phyloP scores from a whole-genome alignment of 2,888 invertebrate species.

The Ophraella communa region DNA sequence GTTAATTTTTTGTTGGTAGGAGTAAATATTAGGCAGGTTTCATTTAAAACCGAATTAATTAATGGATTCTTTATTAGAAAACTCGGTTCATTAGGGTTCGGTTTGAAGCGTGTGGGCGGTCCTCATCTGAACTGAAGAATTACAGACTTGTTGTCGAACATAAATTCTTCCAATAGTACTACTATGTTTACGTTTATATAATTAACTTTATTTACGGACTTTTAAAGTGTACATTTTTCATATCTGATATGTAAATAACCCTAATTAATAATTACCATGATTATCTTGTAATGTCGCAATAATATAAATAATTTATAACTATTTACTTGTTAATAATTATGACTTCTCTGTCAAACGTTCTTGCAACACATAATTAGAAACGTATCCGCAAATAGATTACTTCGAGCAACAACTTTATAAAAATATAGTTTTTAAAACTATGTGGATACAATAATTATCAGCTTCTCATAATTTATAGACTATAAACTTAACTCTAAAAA shows the following conservation, averaged over 20 bases:
- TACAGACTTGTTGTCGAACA: background rate
- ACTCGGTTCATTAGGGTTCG: background rate
- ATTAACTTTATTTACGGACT: background rate
- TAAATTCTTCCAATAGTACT: background rate
- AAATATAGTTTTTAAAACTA: no score
- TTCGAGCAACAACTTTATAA: no score
- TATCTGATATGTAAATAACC: background rate
- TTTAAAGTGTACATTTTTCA: background rate
- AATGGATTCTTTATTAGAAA: constrained; percentile 10
- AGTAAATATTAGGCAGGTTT: background rate
- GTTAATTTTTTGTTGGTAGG: constrained; percentile 1
- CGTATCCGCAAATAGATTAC: no score
- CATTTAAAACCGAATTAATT: constrained; percentile 4
- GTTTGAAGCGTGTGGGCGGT: constrained; percentile 2
- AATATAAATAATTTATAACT: background rate
- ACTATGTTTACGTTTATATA: background rate
- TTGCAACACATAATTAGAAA: no score
- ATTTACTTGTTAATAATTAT: background rate
- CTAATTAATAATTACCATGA: background rate
- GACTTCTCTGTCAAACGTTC: background rate
- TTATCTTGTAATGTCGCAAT: background rate
- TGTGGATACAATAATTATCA: no score
- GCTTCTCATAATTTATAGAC: no score
- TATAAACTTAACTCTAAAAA: no score
- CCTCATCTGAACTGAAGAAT: no score